Evolutionary conservation across 2,888 invertebrate genomes (phyloP), one percentile per base, ranked within the genome.

Genomic region (Cosmorhoe ocellata): DNA sequence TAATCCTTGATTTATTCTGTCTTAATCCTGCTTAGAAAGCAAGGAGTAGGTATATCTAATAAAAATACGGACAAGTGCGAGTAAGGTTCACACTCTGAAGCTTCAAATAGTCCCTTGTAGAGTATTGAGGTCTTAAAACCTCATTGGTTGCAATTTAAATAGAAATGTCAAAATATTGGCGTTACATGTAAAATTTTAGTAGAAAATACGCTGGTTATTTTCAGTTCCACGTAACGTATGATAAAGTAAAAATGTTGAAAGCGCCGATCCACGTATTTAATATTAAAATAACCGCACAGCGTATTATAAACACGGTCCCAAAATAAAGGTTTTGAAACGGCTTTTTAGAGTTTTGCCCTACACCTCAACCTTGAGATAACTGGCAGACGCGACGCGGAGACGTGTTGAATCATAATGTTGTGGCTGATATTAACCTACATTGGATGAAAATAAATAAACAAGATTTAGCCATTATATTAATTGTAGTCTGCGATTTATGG

Each of bases 271-370:
- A 24, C 42, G 4, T 24, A 24, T 24, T 42, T 22, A 31, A 28
- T 43, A 45, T 36, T 32, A 37, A 46, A 46, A 51, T 38, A 47
- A 33, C 37, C 11, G n/a, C 31, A 26, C 32, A 26, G 37, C 14
- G 45, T 38, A 41, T 56, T 49, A 39, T 42, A 42, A 51, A 43
- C 45, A 18, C 34, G 11, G 12, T 49, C 49, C 51, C 27, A 22
- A 42, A 79, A 80, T 69, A 66, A 63, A 74, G 64, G 69, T 70
- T 71, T 63, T 60, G 59, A 73, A 73, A 75, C 70, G 55, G 61
- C 63, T 68, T 71, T 76, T 74, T 71, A 61, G 32, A 39, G 41
- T 34, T 31, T 41, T 47, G 30, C 38, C 47, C 46, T 47, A 46
- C 45, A 46, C 22, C 33, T 34, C 46, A 34, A 52, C 51, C 49